Percentiles rank a stretch among this genome's conserved stretches.
Conservation (phyloP, 2,888 invertebrate genomes). For the Myopa tessellatipennis region DNA sequence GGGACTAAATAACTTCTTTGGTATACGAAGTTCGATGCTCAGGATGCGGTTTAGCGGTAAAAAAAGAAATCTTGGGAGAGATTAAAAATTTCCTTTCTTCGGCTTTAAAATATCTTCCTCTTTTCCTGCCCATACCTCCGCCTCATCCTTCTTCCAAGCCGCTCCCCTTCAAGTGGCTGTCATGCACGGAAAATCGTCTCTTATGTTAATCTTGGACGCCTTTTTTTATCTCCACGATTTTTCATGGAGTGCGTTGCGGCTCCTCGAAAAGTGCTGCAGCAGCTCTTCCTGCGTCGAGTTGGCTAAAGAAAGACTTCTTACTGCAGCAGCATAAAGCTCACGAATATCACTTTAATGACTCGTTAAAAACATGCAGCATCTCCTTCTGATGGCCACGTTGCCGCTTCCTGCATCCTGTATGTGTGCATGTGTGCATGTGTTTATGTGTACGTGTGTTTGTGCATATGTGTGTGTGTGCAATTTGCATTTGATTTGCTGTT, state of each 20-base stretch:
- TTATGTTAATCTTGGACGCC: slow-evolving; percentile 26
- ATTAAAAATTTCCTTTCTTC: too few species aligned
- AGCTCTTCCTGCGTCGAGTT: background rate
- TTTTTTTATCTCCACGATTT: background rate
- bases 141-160: too few species aligned
- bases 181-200: background rate
- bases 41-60: too few species aligned
- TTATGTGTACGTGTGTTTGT: background rate
- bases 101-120: too few species aligned
- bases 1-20: too few species aligned
- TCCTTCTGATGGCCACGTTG: background rate
- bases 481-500: slow-evolving; percentile 39
- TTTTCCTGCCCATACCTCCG: too few species aligned
- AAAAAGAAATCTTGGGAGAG: too few species aligned
- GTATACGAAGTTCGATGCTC: too few species aligned
- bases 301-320: background rate
- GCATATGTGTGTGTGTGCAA: slow-evolving; percentile 8
- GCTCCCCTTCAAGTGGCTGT: background rate
- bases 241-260: slow-evolving; percentile 2
- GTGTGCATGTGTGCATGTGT: slow-evolving; percentile 4
- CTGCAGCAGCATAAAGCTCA: background rate
- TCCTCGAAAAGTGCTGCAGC: slow-evolving; percentile 20
- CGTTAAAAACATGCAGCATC: slow-evolving; percentile 3
- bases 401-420: background rate
- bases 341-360: slow-evolving; percentile 18